A percentile compares a stretch with the other conserved stretches of the same genome.
Evolutionary conservation across 2,113 vertebrate genomes (phyloP).

Genomic region (Antigone vipio): DNA sequence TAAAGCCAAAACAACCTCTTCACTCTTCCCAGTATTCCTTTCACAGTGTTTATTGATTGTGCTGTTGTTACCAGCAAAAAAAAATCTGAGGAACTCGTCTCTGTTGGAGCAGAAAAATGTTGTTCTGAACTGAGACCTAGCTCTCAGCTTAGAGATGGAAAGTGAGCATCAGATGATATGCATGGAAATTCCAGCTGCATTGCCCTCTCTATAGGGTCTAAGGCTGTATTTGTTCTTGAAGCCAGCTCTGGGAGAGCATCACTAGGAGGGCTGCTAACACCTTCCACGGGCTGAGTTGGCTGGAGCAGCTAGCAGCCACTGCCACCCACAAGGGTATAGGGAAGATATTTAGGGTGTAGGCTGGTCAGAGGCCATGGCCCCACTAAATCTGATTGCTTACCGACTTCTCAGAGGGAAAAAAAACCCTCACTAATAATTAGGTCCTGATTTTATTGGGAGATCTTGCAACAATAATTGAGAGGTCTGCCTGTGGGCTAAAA

Average conservation of each 20-base stretch:
- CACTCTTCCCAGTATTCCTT: neutral
- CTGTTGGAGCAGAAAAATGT: neutral
- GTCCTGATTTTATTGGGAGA: neutral
- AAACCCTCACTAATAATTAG: neutral
- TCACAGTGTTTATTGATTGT: neutral
- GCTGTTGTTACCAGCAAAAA: neutral
- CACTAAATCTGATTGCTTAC: neutral
- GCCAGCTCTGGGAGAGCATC: neutral
- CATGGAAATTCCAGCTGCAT: neutral
- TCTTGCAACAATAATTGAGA: neutral
- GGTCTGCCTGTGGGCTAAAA: conserved; percentile 10
- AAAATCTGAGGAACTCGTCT: neutral
- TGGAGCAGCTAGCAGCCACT: neutral
- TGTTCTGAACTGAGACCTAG: neutral
- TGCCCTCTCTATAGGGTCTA: neutral
- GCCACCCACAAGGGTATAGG: neutral
- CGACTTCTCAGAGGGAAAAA: neutral
- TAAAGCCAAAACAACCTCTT: neutral
- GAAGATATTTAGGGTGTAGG: neutral
- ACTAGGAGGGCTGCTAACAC: neutral
- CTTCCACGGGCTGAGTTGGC: neutral
- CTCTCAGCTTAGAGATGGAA: neutral
- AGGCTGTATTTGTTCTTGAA: neutral
- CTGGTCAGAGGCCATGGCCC: neutral
- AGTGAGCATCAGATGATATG: neutral